These are phyloP conservation scores for Squalus acanthias DNA, from an alignment of 2,797 vertebrate species.

Conservation along the genomic window DNA sequence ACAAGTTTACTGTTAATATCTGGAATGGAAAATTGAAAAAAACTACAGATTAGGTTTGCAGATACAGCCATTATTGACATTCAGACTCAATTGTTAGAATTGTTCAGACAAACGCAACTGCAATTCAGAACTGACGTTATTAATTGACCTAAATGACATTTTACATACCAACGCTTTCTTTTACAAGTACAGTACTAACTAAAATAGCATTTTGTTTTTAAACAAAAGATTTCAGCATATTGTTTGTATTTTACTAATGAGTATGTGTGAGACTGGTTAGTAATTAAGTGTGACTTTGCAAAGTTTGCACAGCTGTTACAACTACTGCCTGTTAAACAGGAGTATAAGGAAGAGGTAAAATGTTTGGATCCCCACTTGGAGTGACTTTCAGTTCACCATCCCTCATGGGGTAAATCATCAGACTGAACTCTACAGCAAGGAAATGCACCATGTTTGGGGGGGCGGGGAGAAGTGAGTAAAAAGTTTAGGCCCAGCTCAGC, in stretches of 20 bases:
- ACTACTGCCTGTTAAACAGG: neutral
- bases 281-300: neutral
- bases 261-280: neutral
- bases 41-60: neutral
- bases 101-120: neutral
- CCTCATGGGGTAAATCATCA: neutral
- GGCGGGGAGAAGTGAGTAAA: too few relatives aligned
- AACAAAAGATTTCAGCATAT: neutral
- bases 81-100: neutral
- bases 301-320: neutral
- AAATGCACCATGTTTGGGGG: too few relatives aligned
- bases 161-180: neutral
- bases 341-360: neutral
- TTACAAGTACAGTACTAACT: neutral
- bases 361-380: neutral
- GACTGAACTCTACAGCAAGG: neutral
- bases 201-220: neutral
- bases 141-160: conserved; percentile 9
- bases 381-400: neutral
- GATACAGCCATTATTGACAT: neutral
- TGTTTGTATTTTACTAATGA: neutral
- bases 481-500: neutral
- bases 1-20: neutral
- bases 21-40: neutral
- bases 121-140: neutral